phyloP scores from a whole-genome alignment of 2,113 vertebrate species.

The Perognathus longimembris region DNA sequence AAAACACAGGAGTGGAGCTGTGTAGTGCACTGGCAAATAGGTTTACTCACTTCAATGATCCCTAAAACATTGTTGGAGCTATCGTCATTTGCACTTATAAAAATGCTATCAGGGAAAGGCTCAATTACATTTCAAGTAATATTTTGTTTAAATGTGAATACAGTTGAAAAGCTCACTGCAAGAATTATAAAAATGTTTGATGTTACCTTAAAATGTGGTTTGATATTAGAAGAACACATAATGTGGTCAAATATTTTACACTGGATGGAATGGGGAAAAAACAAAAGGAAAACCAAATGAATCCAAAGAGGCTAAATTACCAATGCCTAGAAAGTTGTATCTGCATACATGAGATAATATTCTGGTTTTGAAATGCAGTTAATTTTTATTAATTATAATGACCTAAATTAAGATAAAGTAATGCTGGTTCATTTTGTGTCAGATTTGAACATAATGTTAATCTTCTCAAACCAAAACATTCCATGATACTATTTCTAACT shows the following conservation, averaged over 20 bases:
- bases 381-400: slow-evolving; percentile 16
- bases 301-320: not conserved
- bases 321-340: slow-evolving; percentile 5
- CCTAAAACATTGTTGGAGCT: not conserved
- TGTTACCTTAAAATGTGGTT: not conserved
- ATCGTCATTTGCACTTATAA: not conserved
- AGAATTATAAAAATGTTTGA: not conserved
- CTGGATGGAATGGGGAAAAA: not conserved
- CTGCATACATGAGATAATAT: not conserved
- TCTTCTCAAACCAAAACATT: not conserved
- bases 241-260: not conserved
- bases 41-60: not conserved
- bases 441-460: slow-evolving; percentile 28
- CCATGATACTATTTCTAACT: not conserved
- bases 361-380: slow-evolving; percentile 45
- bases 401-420: slow-evolving; percentile 36
- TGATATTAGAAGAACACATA: not conserved
- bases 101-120: slow-evolving; percentile 32
- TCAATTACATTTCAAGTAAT: slow-evolving; percentile 23
- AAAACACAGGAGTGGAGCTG: not conserved
- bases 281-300: not conserved
- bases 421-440: slow-evolving; percentile 9
- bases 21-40: not conserved
- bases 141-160: not conserved
- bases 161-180: not conserved